Evolutionary conservation across 2,113 vertebrate genomes (phyloP).

Genomic region (Ciconia boyciana): DNA sequence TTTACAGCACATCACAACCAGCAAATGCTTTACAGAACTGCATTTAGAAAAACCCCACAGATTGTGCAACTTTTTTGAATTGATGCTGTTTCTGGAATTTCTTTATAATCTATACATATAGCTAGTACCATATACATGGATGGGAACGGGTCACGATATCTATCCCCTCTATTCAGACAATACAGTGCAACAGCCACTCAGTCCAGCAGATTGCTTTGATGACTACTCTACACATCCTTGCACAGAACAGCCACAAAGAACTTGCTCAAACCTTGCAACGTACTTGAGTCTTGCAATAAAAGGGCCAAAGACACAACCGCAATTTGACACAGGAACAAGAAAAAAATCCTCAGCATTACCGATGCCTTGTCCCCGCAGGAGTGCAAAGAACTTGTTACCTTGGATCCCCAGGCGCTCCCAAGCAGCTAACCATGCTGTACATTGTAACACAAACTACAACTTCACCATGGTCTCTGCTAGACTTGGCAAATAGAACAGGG

Average conservation of each 20-base stretch:
- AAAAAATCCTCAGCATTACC: background rate
- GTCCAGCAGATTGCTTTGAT: background rate
- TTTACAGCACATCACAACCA: background rate
- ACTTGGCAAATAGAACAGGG: background rate
- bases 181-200: background rate
- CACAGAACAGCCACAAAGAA: background rate
- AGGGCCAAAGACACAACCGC: background rate
- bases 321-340: background rate
- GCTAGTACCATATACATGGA: background rate
- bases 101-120: background rate
- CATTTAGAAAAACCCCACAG: background rate
- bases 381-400: background rate
- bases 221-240: background rate
- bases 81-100: background rate
- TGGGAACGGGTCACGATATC: background rate
- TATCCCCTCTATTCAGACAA: background rate
- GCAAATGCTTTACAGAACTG: background rate
- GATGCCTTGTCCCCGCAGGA: fast-evolving
- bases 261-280: background rate
- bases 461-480: background rate
- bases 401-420: background rate
- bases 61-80: background rate
- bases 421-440: background rate
- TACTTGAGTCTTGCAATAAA: background rate
- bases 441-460: background rate